Evolutionary conservation across 2,113 vertebrate genomes (phyloP).

Genomic region (Takifugu flavidus): DNA sequence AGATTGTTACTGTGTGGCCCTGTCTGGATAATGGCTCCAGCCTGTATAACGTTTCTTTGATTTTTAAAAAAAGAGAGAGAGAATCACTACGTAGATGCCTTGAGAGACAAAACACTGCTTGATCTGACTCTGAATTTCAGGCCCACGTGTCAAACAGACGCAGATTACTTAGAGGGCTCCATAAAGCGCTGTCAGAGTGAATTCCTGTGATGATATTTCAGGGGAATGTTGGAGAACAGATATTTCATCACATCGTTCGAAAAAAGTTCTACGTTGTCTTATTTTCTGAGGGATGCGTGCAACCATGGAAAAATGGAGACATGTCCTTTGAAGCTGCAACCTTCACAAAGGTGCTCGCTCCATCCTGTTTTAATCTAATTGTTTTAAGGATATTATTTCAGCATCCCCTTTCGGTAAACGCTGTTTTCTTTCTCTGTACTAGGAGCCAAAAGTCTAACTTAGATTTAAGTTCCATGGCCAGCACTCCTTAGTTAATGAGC

Average conservation of each 20-base stretch:
- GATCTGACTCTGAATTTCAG: conserved; percentile 20
- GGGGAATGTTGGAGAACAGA: conserved; percentile 4
- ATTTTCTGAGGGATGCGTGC: too few relatives aligned
- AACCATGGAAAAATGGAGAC: too few relatives aligned
- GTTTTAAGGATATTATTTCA: too few relatives aligned
- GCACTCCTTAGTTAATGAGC: conserved; percentile 32
- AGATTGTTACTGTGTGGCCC: conserved; percentile 22
- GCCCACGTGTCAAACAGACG: conserved; percentile 26
- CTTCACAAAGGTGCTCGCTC: background rate
- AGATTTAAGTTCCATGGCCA: conserved; percentile 13
- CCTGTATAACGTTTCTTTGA: conserved; percentile 39
- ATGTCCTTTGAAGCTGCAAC: background rate
- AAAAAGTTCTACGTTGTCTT: too few relatives aligned
- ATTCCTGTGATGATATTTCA: conserved; percentile 16
- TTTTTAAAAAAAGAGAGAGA: background rate
- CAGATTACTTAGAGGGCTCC: conserved; percentile 12
- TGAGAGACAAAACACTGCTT: conserved; percentile 37
- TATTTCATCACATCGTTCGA: conserved; percentile 30
- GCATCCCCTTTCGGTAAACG: too few relatives aligned
- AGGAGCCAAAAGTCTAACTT: conserved; percentile 3
- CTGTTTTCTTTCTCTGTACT: background rate
- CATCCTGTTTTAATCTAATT: conserved; percentile 1
- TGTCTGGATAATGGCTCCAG: conserved; percentile 34
- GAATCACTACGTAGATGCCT: conserved; percentile 7
- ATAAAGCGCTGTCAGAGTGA: conserved; percentile 22